Evolutionary conservation across 2,888 invertebrate species (phyloP), one percentile per base, ranked within the genome.

Genomic region (Aphodius granarius): DNA sequence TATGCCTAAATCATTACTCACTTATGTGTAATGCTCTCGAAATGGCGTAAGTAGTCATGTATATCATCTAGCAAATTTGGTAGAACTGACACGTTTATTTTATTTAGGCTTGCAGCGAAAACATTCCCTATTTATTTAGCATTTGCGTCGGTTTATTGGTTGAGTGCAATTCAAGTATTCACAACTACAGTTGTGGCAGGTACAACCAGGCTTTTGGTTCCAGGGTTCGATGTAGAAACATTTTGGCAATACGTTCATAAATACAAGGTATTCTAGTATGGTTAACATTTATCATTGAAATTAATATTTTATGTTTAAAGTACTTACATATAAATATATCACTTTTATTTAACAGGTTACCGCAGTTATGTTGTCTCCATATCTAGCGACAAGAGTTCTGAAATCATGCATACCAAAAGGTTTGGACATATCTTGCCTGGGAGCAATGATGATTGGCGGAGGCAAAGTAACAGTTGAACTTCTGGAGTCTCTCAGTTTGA

Each of bases 101-200:
- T 65, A 17, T 65, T 65, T 65, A 65, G 65, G 9, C 18, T 5
- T 15, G 2, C 65, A 15, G 65, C 18, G 5, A 21, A 21, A 66
- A 66, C 21, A 5, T n/a, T 19, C 18, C 23, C 21, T 5, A 21
- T 75, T 15, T 5, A n/a, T 20, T 79, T 82, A 23, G 73, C 77
- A 66, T 84, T 81, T 77, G 73, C 85, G 0, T 81, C 85, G 0
- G 78, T 85, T 15, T 86, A 86, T 73, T 86, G 86, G 86, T 77
- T 82, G 4, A 78, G 81, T 5, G 4, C 83, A 16, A 75, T 81
- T n/a, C n/a, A n/a, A n/a, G n/a, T n/a, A 17, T 74, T 83, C 19
- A 78, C 79, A 0, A 78, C 76, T 5, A 72, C 78, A 23, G 78
- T 82, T 9, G 66, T 81, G 5, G 21, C 74, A n/a, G 85, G 85